phyloP scores from a whole-genome alignment of 2,797 vertebrate genomes.

The Oreochromis mossambicus region DNA sequence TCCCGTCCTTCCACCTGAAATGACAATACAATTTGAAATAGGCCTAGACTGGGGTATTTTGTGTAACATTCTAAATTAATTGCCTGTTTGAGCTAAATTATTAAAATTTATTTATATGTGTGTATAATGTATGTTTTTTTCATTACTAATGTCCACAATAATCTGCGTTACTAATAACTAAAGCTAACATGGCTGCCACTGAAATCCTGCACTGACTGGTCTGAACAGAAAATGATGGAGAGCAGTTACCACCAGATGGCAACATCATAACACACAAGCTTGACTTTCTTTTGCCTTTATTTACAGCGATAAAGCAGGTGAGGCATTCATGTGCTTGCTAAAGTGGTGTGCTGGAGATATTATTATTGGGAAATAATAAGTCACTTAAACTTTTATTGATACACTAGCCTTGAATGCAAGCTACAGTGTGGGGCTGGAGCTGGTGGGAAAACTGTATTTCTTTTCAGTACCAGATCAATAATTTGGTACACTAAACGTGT shows the following conservation, averaged over 20 bases:
- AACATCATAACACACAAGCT: neutral
- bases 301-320: neutral
- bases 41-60: neutral
- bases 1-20: neutral
- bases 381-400: neutral
- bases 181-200: conserved; percentile 51
- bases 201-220: conserved; percentile 20
- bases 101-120: neutral
- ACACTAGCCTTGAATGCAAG: neutral
- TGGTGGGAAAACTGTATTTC: neutral
- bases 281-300: neutral
- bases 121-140: neutral
- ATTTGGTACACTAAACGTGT: neutral
- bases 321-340: neutral
- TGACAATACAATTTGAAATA: neutral
- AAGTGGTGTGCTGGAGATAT: neutral
- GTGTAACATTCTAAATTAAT: neutral
- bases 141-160: neutral
- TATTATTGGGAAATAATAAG: neutral
- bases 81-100: neutral
- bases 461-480: neutral
- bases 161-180: neutral
- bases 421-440: neutral
- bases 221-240: neutral
- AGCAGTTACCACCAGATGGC: conserved; percentile 55